These are phyloP conservation scores for Myathropa florea DNA, from an alignment of 2,888 invertebrate genomes.

Conservation along the genomic window DNA sequence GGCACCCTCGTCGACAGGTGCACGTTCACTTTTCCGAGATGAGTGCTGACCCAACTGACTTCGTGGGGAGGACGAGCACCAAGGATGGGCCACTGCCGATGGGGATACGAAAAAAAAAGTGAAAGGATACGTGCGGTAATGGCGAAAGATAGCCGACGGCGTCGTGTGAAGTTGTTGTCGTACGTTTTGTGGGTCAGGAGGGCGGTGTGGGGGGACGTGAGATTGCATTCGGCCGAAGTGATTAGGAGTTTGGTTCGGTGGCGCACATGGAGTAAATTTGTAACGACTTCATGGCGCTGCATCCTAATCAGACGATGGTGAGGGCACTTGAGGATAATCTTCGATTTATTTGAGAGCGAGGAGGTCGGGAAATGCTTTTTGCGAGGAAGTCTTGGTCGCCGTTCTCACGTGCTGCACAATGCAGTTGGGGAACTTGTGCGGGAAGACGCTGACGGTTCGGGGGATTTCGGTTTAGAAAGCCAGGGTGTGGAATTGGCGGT, in stretches of 20 bases:
- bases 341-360: not conserved
- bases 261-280: not conserved
- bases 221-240: not conserved
- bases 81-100: slow-evolving; percentile 12
- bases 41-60: slow-evolving; percentile 19
- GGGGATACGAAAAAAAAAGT: slow-evolving; percentile 25
- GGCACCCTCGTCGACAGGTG: slow-evolving; percentile 7
- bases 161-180: slow-evolving; percentile 49
- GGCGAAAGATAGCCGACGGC: slow-evolving; percentile 42
- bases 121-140: slow-evolving; percentile 63
- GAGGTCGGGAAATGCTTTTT: not conserved
- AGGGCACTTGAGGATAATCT: not conserved
- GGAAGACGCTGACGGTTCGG: not conserved
- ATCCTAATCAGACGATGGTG: not conserved
- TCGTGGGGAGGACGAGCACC: not conserved
- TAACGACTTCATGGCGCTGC: not conserved
- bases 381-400: not conserved
- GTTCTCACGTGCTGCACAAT: not conserved
- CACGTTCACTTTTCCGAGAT: slow-evolving; percentile 29
- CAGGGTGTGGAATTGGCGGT: not conserved
- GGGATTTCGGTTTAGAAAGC: too few relatives aligned
- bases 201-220: not conserved
- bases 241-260: not conserved
- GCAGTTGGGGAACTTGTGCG: not conserved
- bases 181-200: slow-evolving; percentile 64